Base-by-base conservation (phyloP, 1,140 invertebrate species). In the Leptinotarsa texana region DNA sequence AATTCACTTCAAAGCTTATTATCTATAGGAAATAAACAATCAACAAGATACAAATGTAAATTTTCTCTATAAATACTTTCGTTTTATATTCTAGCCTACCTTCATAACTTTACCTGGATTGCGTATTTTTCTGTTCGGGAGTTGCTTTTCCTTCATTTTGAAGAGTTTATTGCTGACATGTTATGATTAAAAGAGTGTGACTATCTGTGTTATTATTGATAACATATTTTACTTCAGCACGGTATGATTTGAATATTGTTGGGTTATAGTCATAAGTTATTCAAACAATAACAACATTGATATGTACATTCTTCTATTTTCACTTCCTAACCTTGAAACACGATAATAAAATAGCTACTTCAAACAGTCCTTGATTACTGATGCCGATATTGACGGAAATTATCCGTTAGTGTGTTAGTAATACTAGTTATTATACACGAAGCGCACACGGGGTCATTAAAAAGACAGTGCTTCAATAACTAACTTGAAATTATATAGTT, bases 401-500 rank as follows among this genome's bases (percentile, higher is more conserved):
- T 17, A 5, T n/a, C 17, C 17, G 17, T 18, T 57, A 57, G 51
- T 57, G n/a, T 57, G 51, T 15, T 57, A 57, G 4, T 57, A 57
- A 57, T 57, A n/a, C 51, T 57, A 57, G 51, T 57, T 57, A 57
- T 57, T 57, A 57, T 57, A 17, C 17, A 57, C 6, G 17, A 57
- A 57, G 1, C 17, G 51, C n/a, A 57, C 51, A 18, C 15, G n/a
- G 51, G n/a, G n/a, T n/a, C 51, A 57, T 57, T 57, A 57, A 17
- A 57, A 57, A 57, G 33, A 33, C 1, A 33, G 33, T 57, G 17
- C 15, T 57, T 57, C n/a, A 57, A n/a, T 57, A 57, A 57, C 51
- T 57, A n/a, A n/a, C 6, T n/a, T 57, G 51, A 57, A 57, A 57
- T 57, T n/a, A 57, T 57, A 57, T 57, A 57, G 15, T 57, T 57